A percentile compares a stretch with the other conserved stretches of the same genome.
phyloP scores from a whole-genome alignment of 2,888 invertebrate genomes.

The Macrophya annulata region DNA sequence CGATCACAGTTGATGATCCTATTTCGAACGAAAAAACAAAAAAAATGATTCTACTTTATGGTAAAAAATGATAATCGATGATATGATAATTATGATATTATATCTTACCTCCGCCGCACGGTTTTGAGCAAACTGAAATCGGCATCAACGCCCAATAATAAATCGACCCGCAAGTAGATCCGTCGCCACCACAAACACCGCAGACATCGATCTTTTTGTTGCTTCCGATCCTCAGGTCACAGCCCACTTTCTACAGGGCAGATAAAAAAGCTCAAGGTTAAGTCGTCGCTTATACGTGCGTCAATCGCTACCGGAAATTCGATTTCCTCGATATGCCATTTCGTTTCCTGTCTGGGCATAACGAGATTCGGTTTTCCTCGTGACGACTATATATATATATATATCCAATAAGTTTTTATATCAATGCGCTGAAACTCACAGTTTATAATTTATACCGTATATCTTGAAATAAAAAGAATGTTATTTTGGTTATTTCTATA shows the following conservation, averaged over 20 bases:
- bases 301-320: slow-evolving; percentile 27
- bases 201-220: slow-evolving; percentile 92
- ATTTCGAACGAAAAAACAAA: too few species aligned
- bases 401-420: background rate
- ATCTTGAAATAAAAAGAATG: too few species aligned
- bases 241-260: slow-evolving; percentile 91
- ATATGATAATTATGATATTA: slow-evolving; percentile 59
- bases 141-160: slow-evolving; percentile 94
- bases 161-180: slow-evolving; percentile 91
- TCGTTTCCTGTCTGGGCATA: slow-evolving; percentile 34
- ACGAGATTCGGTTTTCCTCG: slow-evolving; percentile 10
- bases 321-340: slow-evolving; percentile 32
- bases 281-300: background rate
- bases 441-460: too few species aligned
- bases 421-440: too few species aligned
- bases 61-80: background rate
- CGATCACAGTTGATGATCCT: background rate
- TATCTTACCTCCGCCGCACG: slow-evolving; percentile 95
- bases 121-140: slow-evolving; percentile 93
- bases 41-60: background rate
- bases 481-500: too few species aligned
- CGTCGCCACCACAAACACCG: slow-evolving; percentile 96
- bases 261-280: slow-evolving; percentile 58
- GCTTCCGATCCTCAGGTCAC: slow-evolving; percentile 94
- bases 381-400: background rate